These are phyloP conservation scores for Temnothorax unifasciatus DNA, from an alignment of 2,888 invertebrate genomes.

Conservation along the genomic window DNA sequence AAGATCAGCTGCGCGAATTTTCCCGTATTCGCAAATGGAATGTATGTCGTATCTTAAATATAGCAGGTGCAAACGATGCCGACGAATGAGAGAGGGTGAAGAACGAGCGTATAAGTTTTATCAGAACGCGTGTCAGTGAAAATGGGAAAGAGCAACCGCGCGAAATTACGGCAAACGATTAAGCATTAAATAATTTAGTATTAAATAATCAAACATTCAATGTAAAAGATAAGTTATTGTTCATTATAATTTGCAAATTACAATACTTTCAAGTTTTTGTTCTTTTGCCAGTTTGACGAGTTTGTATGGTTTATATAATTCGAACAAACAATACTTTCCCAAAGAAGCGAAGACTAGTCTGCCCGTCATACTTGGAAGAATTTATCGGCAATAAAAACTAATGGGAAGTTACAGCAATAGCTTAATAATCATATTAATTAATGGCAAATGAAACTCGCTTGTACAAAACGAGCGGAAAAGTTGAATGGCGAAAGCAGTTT, in stretches of 20 bases:
- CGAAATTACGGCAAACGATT: too few relatives aligned
- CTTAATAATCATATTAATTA: conserved; percentile 47
- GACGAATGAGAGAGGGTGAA: not conserved
- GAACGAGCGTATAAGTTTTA: conserved; percentile 18
- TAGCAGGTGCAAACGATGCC: not conserved
- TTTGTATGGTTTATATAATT: not conserved
- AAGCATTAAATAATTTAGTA: not conserved
- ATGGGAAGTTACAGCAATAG: conserved; percentile 10
- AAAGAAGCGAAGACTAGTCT: not conserved
- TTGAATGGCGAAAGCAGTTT: conserved; percentile 32
- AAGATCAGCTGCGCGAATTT: not conserved
- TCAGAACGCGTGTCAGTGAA: not conserved
- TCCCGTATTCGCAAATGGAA: not conserved
- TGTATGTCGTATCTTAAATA: not conserved
- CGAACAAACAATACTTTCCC: not conserved
- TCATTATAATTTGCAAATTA: not conserved
- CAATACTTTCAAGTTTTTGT: not conserved
- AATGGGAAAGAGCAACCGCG: not conserved
- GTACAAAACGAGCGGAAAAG: conserved; percentile 20
- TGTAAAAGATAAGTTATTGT: not conserved
- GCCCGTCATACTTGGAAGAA: not conserved
- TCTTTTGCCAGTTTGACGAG: not conserved
- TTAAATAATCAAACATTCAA: not conserved
- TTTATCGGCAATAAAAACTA: conserved; percentile 1
- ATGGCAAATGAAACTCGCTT: conserved; percentile 30